Percentiles rank a stretch among this genome's conserved stretches.
Conservation (phyloP, 2,113 vertebrate genomes). For the Pygoscelis antarcticus region DNA sequence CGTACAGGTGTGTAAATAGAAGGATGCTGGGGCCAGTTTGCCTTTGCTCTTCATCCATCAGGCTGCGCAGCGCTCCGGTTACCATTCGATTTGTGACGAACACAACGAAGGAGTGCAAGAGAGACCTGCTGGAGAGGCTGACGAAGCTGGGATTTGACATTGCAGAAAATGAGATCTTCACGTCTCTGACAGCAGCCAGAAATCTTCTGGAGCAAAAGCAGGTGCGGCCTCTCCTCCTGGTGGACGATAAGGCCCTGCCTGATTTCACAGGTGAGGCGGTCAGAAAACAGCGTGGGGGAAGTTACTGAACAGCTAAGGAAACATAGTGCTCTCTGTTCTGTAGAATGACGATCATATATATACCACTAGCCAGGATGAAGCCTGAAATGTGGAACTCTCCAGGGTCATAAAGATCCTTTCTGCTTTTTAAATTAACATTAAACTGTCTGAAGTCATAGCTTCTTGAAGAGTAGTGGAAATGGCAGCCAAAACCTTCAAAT, state of each 20-base stretch:
- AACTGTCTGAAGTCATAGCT: not conserved
- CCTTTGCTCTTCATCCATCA: conserved; percentile 34
- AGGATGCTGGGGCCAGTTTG: not conserved
- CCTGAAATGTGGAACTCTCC: not conserved
- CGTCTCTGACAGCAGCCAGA: conserved; percentile 90
- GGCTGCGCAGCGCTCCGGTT: conserved; percentile 81
- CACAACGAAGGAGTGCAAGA: conserved; percentile 94
- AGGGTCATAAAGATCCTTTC: not conserved
- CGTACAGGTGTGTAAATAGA: fast-evolving
- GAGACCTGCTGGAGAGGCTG: conserved; percentile 84
- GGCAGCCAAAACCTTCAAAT: not conserved
- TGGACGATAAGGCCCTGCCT: conserved; percentile 87
- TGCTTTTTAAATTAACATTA: not conserved
- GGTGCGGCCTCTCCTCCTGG: conserved; percentile 87
- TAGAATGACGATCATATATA: fast-evolving
- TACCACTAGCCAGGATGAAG: not conserved
- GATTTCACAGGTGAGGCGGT: conserved; percentile 86
- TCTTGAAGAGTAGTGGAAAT: not conserved
- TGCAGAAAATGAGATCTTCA: conserved; percentile 92
- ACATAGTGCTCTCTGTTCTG: fast-evolving
- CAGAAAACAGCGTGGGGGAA: not conserved
- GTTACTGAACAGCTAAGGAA: not conserved
- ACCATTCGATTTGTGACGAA: conserved; percentile 93
- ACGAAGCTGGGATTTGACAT: conserved; percentile 85
- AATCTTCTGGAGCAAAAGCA: conserved; percentile 85